A percentile compares a stretch with the other conserved stretches of the same genome.
These are phyloP conservation scores for Catharus bicknelli DNA, from an alignment of 2,113 vertebrate species.

Conservation along the genomic window DNA sequence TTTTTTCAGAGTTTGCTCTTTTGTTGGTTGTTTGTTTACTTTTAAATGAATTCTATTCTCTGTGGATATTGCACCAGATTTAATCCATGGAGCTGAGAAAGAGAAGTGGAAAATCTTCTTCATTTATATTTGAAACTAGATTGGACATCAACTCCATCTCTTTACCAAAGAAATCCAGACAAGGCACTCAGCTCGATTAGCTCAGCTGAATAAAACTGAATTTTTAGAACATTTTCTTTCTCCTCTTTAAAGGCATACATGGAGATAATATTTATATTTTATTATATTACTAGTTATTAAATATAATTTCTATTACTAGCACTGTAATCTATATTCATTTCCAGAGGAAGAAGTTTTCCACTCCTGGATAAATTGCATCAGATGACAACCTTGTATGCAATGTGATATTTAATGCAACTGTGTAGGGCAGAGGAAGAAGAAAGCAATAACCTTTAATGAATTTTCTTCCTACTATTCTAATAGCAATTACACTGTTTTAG, in stretches of 20 bases:
- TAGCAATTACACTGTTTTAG: slow-evolving; percentile 24
- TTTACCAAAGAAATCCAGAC: background rate
- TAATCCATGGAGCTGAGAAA: background rate
- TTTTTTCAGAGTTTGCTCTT: background rate
- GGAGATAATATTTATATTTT: background rate
- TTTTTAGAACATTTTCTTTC: background rate
- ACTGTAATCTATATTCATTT: background rate
- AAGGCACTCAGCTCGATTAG: background rate
- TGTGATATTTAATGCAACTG: slow-evolving; percentile 13
- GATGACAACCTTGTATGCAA: background rate
- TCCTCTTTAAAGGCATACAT: background rate
- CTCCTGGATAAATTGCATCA: background rate
- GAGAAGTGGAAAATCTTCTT: background rate
- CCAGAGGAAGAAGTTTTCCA: background rate
- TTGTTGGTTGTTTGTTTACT: background rate
- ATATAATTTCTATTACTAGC: background rate
- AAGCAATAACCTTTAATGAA: slow-evolving; percentile 36
- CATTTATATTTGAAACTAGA: background rate
- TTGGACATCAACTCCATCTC: background rate
- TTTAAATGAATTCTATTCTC: background rate
- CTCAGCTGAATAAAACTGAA: background rate
- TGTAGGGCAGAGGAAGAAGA: background rate
- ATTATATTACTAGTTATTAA: background rate
- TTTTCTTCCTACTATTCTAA: slow-evolving; percentile 20
- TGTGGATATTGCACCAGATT: background rate